Percentiles rank a stretch among this genome's conserved stretches.
phyloP scores from a whole-genome alignment of 2,888 invertebrate species.

The Ptychoptera contaminata region DNA sequence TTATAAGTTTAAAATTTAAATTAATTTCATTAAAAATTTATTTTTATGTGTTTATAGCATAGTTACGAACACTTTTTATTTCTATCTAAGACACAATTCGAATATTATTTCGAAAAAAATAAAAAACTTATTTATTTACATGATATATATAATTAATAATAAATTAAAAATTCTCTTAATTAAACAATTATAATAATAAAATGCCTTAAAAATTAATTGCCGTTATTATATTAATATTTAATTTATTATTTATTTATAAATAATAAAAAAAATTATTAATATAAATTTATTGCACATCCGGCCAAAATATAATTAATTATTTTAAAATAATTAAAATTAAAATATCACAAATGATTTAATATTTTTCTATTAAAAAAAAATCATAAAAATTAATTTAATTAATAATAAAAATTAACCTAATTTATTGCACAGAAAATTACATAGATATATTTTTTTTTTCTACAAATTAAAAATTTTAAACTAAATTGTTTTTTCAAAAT shows the following conservation, averaged over 20 bases:
- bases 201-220: too few relatives aligned
- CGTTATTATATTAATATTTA: too few relatives aligned
- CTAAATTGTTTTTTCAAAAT: neutral
- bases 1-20: too few relatives aligned
- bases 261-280: neutral
- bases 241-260: neutral
- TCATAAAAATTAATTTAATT: neutral
- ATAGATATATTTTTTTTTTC: neutral
- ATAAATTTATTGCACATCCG: constrained; percentile 6
- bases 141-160: neutral
- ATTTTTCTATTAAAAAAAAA: neutral
- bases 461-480: neutral
- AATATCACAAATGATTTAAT: neutral
- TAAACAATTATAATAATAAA: neutral
- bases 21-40: too few relatives aligned
- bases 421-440: neutral
- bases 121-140: neutral
- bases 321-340: neutral
- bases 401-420: neutral
- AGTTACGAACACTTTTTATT: too few relatives aligned
- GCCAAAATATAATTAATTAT: neutral
- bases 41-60: too few relatives aligned
- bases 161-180: neutral
- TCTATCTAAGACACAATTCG: too few relatives aligned
- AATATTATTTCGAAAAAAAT: too few relatives aligned